phyloP scores from a whole-genome alignment of 1,140 invertebrate genomes.

The Nylanderia fulva region DNA sequence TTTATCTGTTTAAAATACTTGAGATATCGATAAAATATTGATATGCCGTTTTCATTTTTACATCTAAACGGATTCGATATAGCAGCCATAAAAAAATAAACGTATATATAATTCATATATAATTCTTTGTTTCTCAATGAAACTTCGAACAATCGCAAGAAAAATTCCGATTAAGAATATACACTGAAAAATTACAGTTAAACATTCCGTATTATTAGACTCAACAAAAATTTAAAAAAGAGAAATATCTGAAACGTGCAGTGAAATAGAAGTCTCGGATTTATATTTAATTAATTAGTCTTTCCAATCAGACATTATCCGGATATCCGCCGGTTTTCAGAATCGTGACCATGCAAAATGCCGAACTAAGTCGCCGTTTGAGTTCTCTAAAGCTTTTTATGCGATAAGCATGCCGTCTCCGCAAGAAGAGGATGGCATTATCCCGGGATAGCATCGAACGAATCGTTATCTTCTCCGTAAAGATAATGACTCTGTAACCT shows the following conservation, averaged over 20 bases:
- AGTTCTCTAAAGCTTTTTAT: constrained; percentile 48
- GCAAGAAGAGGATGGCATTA: constrained; percentile 26
- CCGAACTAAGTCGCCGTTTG: constrained; percentile 37
- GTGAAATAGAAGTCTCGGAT: constrained; percentile 45
- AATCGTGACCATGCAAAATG: constrained; percentile 64
- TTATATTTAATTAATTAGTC: constrained; percentile 55
- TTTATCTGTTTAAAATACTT: not conserved
- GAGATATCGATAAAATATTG: not conserved
- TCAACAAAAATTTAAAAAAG: not conserved
- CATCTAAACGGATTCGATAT: not conserved
- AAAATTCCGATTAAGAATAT: constrained; percentile 4
- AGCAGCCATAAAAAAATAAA: not conserved
- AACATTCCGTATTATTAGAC: not conserved
- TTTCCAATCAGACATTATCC: constrained; percentile 20
- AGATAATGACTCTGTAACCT: constrained; percentile 58
- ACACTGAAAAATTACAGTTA: not conserved
- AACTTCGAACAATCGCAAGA: not conserved
- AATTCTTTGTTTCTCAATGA: not conserved
- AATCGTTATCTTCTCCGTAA: constrained; percentile 66
- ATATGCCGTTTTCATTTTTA: not conserved
- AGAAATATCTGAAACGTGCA: constrained; percentile 4
- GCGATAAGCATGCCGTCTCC: constrained; percentile 53
- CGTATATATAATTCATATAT: not conserved
- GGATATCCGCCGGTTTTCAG: constrained; percentile 26
- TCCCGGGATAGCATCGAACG: constrained; percentile 57